These are phyloP conservation scores for Chymomyza fuscimana DNA, from an alignment of 2,888 invertebrate species.

Conservation along the genomic window DNA sequence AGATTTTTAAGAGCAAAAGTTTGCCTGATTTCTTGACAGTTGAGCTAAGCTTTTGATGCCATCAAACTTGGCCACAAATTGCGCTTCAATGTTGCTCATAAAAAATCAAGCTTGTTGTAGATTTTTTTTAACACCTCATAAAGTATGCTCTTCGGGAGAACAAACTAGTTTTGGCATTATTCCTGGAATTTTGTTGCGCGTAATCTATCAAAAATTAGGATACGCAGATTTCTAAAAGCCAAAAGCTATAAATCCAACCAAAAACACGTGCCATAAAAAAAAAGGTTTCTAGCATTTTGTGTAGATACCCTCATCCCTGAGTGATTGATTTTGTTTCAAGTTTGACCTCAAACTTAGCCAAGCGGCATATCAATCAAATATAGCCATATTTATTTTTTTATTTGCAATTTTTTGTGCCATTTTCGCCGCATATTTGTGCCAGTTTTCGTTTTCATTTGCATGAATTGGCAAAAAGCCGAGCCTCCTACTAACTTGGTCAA, in stretches of 20 bases:
- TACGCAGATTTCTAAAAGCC: constrained; percentile 7
- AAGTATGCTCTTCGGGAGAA: constrained; percentile 15
- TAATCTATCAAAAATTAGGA: constrained; percentile 68
- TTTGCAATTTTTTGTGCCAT: constrained; percentile 43
- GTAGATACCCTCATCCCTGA: constrained; percentile 33
- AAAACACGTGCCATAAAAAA: constrained; percentile 60
- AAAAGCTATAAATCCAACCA: constrained; percentile 28
- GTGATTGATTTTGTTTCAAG: constrained; percentile 61
- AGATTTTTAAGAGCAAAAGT: constrained; percentile 3
- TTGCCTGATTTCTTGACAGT: constrained; percentile 9
- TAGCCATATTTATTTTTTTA: constrained; percentile 40
- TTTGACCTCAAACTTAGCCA: constrained; percentile 58
- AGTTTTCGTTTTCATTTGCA: constrained; percentile 72
- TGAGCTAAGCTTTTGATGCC: constrained; percentile 50
- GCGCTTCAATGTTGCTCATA: constrained; percentile 61
- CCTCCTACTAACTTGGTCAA: constrained; percentile 19
- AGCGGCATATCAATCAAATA: constrained; percentile 67
- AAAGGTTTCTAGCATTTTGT: background rate
- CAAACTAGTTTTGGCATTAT: constrained; percentile 59
- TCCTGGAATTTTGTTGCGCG: constrained; percentile 50
- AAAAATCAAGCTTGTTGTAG: background rate
- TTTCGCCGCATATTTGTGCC: constrained; percentile 39
- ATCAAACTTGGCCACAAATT: constrained; percentile 71
- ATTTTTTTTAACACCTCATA: constrained; percentile 60
- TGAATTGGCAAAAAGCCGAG: constrained; percentile 54